These are phyloP conservation scores for Phataginus tricuspis DNA, from an alignment of 2,797 vertebrate genomes.

Conservation along the genomic window DNA sequence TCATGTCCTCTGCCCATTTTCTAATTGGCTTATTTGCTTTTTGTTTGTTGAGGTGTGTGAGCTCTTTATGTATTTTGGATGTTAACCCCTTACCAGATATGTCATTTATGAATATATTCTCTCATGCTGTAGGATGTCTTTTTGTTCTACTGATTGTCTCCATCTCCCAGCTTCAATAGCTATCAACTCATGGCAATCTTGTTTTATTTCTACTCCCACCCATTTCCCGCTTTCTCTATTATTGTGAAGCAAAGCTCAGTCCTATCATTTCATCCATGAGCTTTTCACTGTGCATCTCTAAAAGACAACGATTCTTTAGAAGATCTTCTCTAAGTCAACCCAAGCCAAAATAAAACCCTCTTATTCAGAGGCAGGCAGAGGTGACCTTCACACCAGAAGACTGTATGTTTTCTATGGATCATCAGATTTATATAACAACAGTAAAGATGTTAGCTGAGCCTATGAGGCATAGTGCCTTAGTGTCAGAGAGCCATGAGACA, in stretches of 20 bases:
- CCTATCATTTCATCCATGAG: neutral
- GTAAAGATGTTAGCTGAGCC: neutral
- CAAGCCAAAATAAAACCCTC: neutral
- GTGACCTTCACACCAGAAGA: neutral
- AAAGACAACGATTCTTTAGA: neutral
- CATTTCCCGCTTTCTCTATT: neutral
- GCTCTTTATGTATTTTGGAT: too few relatives aligned
- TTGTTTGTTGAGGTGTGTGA: too few relatives aligned
- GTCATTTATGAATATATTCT: too few relatives aligned
- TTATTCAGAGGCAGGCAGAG: neutral
- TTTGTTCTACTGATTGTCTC: too few relatives aligned
- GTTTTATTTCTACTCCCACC: neutral
- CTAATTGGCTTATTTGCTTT: too few relatives aligned
- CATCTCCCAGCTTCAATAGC: neutral
- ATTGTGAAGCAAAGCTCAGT: neutral
- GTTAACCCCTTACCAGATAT: too few relatives aligned
- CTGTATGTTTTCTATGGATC: neutral
- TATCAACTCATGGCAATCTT: too few relatives aligned
- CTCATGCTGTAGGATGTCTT: too few relatives aligned
- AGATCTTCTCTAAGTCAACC: neutral
- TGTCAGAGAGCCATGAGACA: neutral
- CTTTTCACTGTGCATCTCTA: neutral
- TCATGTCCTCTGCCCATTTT: too few relatives aligned
- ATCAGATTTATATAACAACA: neutral
- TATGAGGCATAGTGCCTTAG: too few relatives aligned